Conservation (phyloP, 2,797 vertebrate genomes). For the Peromyscus aztecus region DNA sequence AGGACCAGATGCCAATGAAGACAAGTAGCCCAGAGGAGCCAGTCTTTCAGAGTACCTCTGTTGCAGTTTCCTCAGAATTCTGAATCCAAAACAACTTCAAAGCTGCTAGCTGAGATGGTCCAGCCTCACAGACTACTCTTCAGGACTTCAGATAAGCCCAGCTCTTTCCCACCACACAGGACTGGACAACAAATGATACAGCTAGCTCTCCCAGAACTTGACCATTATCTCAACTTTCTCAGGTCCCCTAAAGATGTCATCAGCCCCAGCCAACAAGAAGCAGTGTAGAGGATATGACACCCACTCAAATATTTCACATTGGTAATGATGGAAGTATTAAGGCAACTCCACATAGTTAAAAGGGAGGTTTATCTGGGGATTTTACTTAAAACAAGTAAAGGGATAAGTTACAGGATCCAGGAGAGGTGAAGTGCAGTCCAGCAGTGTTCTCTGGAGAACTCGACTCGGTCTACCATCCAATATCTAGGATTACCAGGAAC, state of each 20-base stretch:
- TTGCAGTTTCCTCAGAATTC: not conserved
- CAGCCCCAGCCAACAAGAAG: not conserved
- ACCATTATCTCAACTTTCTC: not conserved
- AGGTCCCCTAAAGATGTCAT: not conserved
- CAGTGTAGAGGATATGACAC: not conserved
- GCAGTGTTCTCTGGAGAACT: too few species aligned
- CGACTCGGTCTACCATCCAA: too few species aligned
- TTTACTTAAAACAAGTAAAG: too few species aligned
- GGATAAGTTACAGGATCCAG: too few species aligned
- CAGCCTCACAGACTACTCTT: not conserved
- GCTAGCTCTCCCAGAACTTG: not conserved
- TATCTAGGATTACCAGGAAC: too few species aligned
- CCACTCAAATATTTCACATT: not conserved
- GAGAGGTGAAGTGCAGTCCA: too few species aligned
- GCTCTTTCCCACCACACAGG: not conserved
- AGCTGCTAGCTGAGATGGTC: not conserved
- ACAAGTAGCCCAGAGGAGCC: not conserved
- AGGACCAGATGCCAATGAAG: not conserved
- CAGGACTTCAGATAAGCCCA: not conserved
- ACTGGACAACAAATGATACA: not conserved
- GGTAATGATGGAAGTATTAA: too few species aligned
- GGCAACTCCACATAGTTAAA: too few species aligned
- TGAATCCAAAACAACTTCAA: not conserved
- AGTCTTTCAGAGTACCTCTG: not conserved
- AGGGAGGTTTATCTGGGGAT: too few species aligned